Evolutionary conservation across 92 coral and sea anemone genomes (phyloP).

Genomic region (Desmophyllum pertusum): DNA sequence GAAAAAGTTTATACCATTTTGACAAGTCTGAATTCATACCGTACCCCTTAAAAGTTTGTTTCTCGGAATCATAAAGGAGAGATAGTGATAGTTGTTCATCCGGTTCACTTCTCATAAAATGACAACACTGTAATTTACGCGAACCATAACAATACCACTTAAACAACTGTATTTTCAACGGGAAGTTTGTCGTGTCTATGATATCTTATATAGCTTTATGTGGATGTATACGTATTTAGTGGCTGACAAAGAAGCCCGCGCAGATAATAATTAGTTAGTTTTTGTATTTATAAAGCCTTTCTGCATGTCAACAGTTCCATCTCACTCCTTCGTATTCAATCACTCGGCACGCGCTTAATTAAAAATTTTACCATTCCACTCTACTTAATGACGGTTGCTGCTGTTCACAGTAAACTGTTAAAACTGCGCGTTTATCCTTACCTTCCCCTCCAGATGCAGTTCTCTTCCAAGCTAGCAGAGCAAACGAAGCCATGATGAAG

Average conservation of each 20-base stretch:
- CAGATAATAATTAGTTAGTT: neutral
- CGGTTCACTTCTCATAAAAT: neutral
- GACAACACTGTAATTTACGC: neutral
- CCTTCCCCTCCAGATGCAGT: constrained; percentile 48
- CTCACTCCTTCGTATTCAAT: neutral
- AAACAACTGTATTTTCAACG: neutral
- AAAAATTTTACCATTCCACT: neutral
- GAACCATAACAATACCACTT: constrained; percentile 7
- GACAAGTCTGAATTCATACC: neutral
- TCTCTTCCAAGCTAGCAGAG: constrained; percentile 13
- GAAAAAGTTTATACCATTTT: neutral
- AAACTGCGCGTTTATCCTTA: neutral
- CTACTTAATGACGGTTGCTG: neutral
- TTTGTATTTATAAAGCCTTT: neutral
- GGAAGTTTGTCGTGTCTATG: neutral
- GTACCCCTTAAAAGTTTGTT: neutral
- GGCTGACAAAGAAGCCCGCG: neutral
- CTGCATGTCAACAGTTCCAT: too few relatives aligned
- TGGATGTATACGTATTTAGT: too few relatives aligned
- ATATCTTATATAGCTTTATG: too few relatives aligned
- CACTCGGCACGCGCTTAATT: constrained; percentile 22
- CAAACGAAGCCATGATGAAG: neutral
- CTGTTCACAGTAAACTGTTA: neutral
- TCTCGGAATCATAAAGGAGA: neutral
- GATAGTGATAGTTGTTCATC: neutral